A percentile compares a stretch with the other conserved stretches of the same genome.
These are phyloP conservation scores for Bicyclus anynana DNA, from an alignment of 1,140 invertebrate species.

Conservation along the genomic window DNA sequence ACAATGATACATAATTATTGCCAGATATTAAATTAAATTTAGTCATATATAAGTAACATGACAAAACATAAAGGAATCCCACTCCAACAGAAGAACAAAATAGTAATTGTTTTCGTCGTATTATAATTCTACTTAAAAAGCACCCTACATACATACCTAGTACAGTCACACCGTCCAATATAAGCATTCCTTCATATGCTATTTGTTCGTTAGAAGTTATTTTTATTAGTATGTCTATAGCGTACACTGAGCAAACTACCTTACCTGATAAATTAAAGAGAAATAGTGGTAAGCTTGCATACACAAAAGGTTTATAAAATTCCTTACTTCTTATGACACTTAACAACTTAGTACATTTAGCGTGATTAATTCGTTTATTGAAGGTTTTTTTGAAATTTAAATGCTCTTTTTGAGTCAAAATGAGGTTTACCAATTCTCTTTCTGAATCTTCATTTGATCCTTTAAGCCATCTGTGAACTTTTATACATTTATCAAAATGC, in stretches of 20 bases:
- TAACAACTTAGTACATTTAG: not conserved
- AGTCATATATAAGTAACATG: slow-evolving; percentile 32
- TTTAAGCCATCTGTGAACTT: slow-evolving; percentile 15
- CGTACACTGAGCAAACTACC: slow-evolving; percentile 33
- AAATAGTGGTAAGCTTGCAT: not conserved
- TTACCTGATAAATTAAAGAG: slow-evolving; percentile 42
- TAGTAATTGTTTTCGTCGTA: slow-evolving; percentile 25
- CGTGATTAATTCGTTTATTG: not conserved
- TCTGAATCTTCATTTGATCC: slow-evolving; percentile 18
- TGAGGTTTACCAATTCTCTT: slow-evolving; percentile 16
- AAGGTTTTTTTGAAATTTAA: not conserved
- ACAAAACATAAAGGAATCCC: slow-evolving; percentile 30
- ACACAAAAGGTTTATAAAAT: not conserved
- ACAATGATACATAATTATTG: slow-evolving; percentile 24
- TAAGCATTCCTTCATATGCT: slow-evolving; percentile 32
- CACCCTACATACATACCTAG: slow-evolving; percentile 32
- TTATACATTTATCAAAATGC: slow-evolving; percentile 15
- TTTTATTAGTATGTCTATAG: slow-evolving; percentile 34
- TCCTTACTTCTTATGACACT: not conserved
- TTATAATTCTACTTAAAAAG: slow-evolving; percentile 22
- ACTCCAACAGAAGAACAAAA: slow-evolving; percentile 17
- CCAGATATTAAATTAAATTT: slow-evolving; percentile 24
- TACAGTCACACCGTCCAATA: slow-evolving; percentile 36
- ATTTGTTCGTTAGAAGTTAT: slow-evolving; percentile 27
- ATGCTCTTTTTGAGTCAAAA: slow-evolving; percentile 8